Percentiles rank a stretch among this genome's conserved stretches.
These are phyloP conservation scores for Chrysotoxum bicinctum DNA, from an alignment of 2,888 invertebrate species.

Conservation along the genomic window DNA sequence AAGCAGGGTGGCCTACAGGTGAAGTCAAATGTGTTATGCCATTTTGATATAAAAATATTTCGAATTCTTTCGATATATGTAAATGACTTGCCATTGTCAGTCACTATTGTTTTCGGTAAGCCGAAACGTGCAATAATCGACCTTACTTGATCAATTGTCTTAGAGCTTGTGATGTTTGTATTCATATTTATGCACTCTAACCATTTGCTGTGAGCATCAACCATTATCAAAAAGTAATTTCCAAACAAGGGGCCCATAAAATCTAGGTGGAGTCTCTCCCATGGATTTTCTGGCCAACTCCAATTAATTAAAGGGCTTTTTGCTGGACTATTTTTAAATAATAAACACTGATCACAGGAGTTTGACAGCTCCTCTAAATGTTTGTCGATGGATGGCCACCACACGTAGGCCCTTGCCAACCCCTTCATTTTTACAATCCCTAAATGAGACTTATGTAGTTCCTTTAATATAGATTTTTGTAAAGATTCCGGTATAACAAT, in stretches of 20 bases:
- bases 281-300: slow-evolving; percentile 63
- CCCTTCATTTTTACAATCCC: neutral
- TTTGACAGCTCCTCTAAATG: slow-evolving; percentile 72
- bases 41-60: slow-evolving; percentile 41
- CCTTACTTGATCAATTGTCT: slow-evolving; percentile 5
- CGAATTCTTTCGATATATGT: slow-evolving; percentile 73
- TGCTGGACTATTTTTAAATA: slow-evolving; percentile 17
- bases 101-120: slow-evolving; percentile 71
- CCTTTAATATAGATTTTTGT: neutral
- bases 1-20: slow-evolving; percentile 48
- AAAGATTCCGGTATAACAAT: neutral
- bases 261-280: slow-evolving; percentile 70
- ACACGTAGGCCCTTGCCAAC: too few species aligned
- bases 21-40: slow-evolving; percentile 52
- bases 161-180: slow-evolving; percentile 2
- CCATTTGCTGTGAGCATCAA: slow-evolving; percentile 73
- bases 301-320: slow-evolving; percentile 50
- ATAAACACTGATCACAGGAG: slow-evolving; percentile 41
- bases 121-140: slow-evolving; percentile 71
- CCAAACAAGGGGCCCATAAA: slow-evolving; percentile 37
- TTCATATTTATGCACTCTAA: slow-evolving; percentile 58
- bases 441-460: neutral
- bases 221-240: slow-evolving; percentile 51
- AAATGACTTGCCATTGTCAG: slow-evolving; percentile 73
- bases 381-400: slow-evolving; percentile 59